phyloP scores from a whole-genome alignment of 35 echinoderm and acorn worm species.

The Anneissia japonica region DNA sequence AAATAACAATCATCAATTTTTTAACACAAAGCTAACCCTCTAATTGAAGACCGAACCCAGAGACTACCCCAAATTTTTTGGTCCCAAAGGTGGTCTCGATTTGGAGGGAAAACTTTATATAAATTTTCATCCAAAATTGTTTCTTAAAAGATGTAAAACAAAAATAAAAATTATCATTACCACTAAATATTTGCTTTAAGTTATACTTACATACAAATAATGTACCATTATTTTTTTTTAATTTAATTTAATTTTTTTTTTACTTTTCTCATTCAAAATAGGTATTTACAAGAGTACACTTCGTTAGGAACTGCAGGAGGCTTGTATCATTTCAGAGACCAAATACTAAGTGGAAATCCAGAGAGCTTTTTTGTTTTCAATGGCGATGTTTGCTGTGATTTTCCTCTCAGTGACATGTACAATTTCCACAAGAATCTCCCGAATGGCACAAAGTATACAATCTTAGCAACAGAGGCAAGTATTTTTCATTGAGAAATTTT shows the following conservation, averaged over 20 bases:
- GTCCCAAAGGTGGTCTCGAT: no score
- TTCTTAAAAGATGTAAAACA: neutral
- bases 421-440: slow-evolving; percentile 69
- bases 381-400: slow-evolving; percentile 93
- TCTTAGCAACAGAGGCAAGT: slow-evolving; percentile 91
- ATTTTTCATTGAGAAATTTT: neutral
- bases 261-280: slow-evolving; percentile 25
- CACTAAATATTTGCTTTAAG: neutral
- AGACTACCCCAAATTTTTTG: no score
- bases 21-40: no score
- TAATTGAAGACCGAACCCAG: no score
- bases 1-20: no score
- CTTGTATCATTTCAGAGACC: slow-evolving; percentile 95
- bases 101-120: no score
- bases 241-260: neutral
- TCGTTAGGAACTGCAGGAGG: slow-evolving; percentile 93
- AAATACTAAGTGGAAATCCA: slow-evolving; percentile 86
- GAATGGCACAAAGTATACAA: slow-evolving; percentile 67
- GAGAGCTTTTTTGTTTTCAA: slow-evolving; percentile 90
- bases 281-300: slow-evolving; percentile 96
- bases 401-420: slow-evolving; percentile 81
- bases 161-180: neutral
- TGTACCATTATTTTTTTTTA: no score
- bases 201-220: neutral
- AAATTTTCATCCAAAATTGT: no score